Base-by-base conservation (phyloP, 2,797 vertebrate species). In the Sardinella longiceps region DNA sequence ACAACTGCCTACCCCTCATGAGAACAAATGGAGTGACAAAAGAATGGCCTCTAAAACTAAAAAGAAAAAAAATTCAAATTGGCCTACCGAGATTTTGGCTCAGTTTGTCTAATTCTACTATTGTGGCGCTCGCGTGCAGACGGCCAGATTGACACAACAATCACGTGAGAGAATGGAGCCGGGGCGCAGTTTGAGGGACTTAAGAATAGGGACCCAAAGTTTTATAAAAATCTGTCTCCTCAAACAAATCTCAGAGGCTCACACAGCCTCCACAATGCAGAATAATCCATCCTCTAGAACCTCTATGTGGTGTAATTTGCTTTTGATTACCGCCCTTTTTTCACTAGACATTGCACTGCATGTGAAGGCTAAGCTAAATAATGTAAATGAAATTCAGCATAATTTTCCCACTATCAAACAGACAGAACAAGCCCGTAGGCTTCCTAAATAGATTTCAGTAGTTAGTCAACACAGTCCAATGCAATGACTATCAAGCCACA, bases 71-170 rank as follows among this genome's bases (percentile, higher is more conserved):
- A 94, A 96, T 96, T 96, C 95, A 96, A 97, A 97, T 95, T 43
- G 80, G 45, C 80, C 70, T 77, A 86, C 28, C 74, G 18, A 39
- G 70, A 39, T 77, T 43, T 39, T 37, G 70, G 20, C 37, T 77
- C 37, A 23, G 70, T 43, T 77, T 86, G 90, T 90, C 93, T 96
- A 96, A 96, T 95, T 91, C 95, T 87, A n/a, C 94, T 91, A 90
- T 97, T 97, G 96, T 97, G 93, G 86, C 87, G 90, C 95, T 97
- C 95, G 95, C 94, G 96, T 97, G 96, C 96, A 95, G 95, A 95
- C 94, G 91, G 90, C 87, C 81, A 92, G 94, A 92, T 74, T 92
- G 95, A 95, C 95, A 96, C 83, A 89, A 85, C 84, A 90, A 87
- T 95, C 94, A 94, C 94, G 93, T 93, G 94, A 94, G 82, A 87